Base-by-base conservation (phyloP, 2,888 invertebrate genomes). In the Synergus laeviventris region DNA sequence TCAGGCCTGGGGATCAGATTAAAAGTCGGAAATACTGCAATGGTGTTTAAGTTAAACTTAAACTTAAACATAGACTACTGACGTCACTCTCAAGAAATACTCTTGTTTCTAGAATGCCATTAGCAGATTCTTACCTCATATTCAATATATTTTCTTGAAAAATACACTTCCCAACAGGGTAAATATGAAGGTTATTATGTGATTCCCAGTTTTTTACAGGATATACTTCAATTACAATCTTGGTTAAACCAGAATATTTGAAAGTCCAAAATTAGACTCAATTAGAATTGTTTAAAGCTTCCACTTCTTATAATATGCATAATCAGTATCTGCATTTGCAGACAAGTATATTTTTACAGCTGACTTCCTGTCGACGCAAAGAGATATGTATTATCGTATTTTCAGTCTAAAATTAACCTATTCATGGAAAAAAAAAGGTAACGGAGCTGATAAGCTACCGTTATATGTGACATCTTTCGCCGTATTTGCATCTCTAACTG, bases 401-500 rank as follows among this genome's bases (percentile, higher is more conserved):
- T 66, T 16, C 16, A 21, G 42, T 66, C 24, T 45, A 66, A 66
- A 66, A 24, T 45, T 66, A 66, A 66, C 64, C 2, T 14, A 21
- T 16, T 21, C 24, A 66, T 14, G 16, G 42, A 62, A 66, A 66
- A 42, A 16, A 66, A 42, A 45, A 21, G 42, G 21, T 36, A 66
- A 24, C 16, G 66, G 45, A 14, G 24, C 24, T 42, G 45, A 66
- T 66, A 24, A 66, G 42, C 7, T 42, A 66, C 66, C 66, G 66
- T 66, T 66, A 66, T 0, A 24, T 24, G 42, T 24, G 66, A 66
- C 45, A 66, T 66, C 45, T 66, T 66, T 45, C 42, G 45, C 16
- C 16, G 45, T n/a, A 66, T 66, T 66, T 45, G 66, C 66, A 66
- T 66, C 39, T 38, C 62, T 61, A 62, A 62, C 38, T 62, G 62